Evolutionary conservation across 2,888 invertebrate species (phyloP).

Genomic region (Tachina grossa): DNA sequence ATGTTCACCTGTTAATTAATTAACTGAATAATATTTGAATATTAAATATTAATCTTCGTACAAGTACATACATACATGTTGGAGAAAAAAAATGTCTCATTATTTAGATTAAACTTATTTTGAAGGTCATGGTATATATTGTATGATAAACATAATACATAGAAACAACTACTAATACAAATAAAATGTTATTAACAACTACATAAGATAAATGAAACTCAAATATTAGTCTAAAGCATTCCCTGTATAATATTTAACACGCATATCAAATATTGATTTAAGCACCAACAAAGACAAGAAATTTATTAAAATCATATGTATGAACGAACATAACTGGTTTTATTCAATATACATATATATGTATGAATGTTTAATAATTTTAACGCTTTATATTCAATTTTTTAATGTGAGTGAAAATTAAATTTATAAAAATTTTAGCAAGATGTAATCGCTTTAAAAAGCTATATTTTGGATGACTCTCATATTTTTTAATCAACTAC

Average conservation of each 20-base stretch:
- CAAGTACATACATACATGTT: not conserved
- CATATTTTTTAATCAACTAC: too few relatives aligned
- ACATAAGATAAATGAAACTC: not conserved
- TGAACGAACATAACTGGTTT: too few relatives aligned
- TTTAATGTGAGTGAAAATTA: too few relatives aligned
- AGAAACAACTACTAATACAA: not conserved
- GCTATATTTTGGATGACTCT: too few relatives aligned
- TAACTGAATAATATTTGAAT: not conserved
- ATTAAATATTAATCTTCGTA: not conserved
- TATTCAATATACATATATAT: too few relatives aligned
- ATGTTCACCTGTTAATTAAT: constrained; percentile 3
- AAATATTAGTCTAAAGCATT: not conserved
- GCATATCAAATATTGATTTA: constrained; percentile 33
- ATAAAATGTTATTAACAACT: not conserved
- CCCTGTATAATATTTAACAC: constrained; percentile 12
- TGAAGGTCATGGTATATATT: constrained; percentile 41
- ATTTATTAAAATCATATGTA: too few relatives aligned
- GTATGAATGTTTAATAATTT: too few relatives aligned
- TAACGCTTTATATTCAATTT: too few relatives aligned
- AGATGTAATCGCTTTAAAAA: too few relatives aligned
- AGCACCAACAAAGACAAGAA: constrained; percentile 6
- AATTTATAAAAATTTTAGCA: too few relatives aligned
- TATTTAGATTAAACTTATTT: constrained; percentile 46
- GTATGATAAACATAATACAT: constrained; percentile 19
- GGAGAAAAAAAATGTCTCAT: not conserved